These are phyloP conservation scores for Aphodius granarius DNA, from an alignment of 2,888 invertebrate species.

Conservation along the genomic window DNA sequence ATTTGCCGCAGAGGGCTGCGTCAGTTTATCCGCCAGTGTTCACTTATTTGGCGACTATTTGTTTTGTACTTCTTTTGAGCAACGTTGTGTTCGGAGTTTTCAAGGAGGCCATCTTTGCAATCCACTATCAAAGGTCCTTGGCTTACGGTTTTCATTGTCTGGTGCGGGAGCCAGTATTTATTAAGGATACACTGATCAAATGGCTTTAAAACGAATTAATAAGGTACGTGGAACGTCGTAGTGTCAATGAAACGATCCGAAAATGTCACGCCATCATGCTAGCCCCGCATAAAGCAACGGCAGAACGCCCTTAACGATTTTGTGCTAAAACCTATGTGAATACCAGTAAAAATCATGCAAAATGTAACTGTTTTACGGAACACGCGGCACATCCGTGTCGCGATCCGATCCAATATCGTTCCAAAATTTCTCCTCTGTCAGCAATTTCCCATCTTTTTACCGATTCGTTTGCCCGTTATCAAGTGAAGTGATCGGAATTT, in stretches of 20 bases:
- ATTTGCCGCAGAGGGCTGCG: slow-evolving; percentile 30
- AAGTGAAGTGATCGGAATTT: slow-evolving; percentile 31
- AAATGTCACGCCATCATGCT: slow-evolving; percentile 31
- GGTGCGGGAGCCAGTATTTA: slow-evolving; percentile 75
- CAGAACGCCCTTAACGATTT: slow-evolving; percentile 61
- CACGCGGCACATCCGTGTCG: background rate
- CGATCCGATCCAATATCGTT: background rate
- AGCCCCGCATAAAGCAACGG: slow-evolving; percentile 30
- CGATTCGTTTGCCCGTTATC: slow-evolving; percentile 27
- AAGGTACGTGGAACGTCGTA: slow-evolving; percentile 71
- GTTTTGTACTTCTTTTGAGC: slow-evolving; percentile 56
- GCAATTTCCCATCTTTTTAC: background rate
- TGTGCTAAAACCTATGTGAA: slow-evolving; percentile 68
- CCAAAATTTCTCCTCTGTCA: background rate
- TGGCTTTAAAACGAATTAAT: slow-evolving; percentile 98
- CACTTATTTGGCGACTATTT: slow-evolving; percentile 30
- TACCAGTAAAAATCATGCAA: slow-evolving; percentile 64
- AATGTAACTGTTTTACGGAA: slow-evolving; percentile 39
- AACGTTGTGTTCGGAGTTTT: slow-evolving; percentile 75
- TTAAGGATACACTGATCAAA: slow-evolving; percentile 71
- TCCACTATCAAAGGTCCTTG: slow-evolving; percentile 85
- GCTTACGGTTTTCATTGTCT: slow-evolving; percentile 80
- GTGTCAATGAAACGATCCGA: slow-evolving; percentile 35
- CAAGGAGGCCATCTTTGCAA: slow-evolving; percentile 84
- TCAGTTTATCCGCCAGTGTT: slow-evolving; percentile 30